phyloP scores from a whole-genome alignment of 1,140 invertebrate genomes.

The Ceratosolen fusciceps region DNA sequence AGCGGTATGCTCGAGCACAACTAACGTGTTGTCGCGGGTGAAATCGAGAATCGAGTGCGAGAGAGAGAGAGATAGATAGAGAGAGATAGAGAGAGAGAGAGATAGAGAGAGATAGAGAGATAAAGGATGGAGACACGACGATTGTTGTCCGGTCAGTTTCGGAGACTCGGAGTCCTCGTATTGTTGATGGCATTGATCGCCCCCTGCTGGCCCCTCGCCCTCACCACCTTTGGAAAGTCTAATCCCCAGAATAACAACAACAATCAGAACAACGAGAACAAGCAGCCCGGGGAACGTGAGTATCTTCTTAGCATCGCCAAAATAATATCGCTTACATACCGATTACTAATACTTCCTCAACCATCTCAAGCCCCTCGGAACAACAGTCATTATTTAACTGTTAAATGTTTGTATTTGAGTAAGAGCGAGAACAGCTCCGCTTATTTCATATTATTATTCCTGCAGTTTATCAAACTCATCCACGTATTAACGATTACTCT shows the following conservation, averaged over 20 bases:
- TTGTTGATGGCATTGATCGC: slow-evolving; percentile 54
- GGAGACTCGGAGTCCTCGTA: neutral
- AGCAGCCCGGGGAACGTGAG: slow-evolving; percentile 59
- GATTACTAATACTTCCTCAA: too few species aligned
- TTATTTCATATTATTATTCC: too few species aligned
- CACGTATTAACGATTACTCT: too few species aligned
- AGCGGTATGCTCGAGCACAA: neutral
- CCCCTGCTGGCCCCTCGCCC: slow-evolving; percentile 72
- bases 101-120: too few species aligned
- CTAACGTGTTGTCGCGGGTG: neutral
- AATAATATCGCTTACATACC: too few species aligned
- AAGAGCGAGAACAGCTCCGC: too few species aligned
- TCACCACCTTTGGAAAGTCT: slow-evolving; percentile 80
- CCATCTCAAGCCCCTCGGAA: too few species aligned
- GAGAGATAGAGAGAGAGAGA: too few species aligned
- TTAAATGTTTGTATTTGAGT: too few species aligned
- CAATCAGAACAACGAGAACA: slow-evolving; percentile 72
- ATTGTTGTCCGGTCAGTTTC: neutral
- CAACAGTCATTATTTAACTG: too few species aligned
- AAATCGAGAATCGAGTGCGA: neutral
- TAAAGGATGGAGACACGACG: slow-evolving; percentile 14
- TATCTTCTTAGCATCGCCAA: neutral
- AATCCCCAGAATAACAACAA: slow-evolving; percentile 71
- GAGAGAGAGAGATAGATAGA: too few species aligned
- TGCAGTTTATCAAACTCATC: too few species aligned